Conservation (phyloP, 2,113 vertebrate species). For the Anser brachyrhynchus region DNA sequence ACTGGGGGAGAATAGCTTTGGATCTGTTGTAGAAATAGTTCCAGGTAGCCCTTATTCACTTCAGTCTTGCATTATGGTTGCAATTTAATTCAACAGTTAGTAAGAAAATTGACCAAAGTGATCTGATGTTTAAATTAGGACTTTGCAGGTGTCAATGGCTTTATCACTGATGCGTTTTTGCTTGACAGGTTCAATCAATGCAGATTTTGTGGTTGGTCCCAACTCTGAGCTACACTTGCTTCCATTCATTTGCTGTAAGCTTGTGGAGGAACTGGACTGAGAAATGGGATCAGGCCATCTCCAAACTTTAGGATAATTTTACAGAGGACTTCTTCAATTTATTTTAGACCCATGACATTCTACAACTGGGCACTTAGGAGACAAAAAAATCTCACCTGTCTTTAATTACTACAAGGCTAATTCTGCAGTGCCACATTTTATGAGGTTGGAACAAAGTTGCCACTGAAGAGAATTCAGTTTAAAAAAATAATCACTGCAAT, state of each 20-base stretch:
- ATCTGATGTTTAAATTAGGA: neutral
- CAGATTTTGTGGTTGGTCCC: neutral
- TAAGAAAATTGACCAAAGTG: neutral
- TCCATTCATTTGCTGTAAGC: neutral
- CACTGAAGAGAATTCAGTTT: neutral
- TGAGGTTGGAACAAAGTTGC: neutral
- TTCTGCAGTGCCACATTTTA: neutral
- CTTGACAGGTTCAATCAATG: neutral
- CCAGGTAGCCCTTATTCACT: neutral
- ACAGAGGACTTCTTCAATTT: neutral
- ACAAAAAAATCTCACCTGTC: neutral
- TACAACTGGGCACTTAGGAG: neutral
- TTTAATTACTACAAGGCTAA: neutral
- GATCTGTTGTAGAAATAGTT: neutral
- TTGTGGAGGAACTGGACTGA: neutral
- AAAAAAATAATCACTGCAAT: neutral
- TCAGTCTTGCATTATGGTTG: neutral
- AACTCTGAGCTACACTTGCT: neutral
- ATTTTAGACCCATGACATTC: neutral
- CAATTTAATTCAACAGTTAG: neutral
- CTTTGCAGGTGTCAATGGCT: neutral
- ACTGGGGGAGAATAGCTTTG: neutral
- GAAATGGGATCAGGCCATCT: neutral
- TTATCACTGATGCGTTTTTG: neutral
- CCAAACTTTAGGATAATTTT: neutral